Evolutionary conservation across 2,797 vertebrate species (phyloP).

Genomic region (Hoplostethus mediterraneus): DNA sequence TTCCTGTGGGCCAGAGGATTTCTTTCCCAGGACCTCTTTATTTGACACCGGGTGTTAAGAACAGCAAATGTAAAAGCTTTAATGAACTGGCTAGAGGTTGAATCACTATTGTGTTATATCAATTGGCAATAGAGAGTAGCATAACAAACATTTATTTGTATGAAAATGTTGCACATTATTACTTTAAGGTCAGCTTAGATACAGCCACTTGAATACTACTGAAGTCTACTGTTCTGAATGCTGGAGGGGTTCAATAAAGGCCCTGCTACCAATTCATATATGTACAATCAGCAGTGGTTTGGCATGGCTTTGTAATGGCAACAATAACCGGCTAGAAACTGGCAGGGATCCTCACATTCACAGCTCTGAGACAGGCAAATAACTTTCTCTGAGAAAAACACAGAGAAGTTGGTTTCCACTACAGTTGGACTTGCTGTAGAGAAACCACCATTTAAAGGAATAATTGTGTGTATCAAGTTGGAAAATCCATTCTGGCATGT

Average conservation of each 20-base stretch:
- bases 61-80: no score
- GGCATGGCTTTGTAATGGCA: slow-evolving; percentile 62
- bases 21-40: no score
- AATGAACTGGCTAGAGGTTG: neutral
- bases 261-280: slow-evolving; percentile 72
- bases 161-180: neutral
- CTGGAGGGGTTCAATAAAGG: slow-evolving; percentile 66
- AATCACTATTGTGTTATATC: neutral
- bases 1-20: no score
- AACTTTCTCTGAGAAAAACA: slow-evolving; percentile 46
- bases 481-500: neutral
- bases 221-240: slow-evolving; percentile 31
- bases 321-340: slow-evolving; percentile 73
- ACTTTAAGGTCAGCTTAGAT: neutral
- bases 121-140: neutral
- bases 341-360: slow-evolving; percentile 71
- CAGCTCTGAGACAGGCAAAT: slow-evolving; percentile 48
- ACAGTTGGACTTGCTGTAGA: neutral
- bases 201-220: neutral
- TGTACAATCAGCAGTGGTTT: slow-evolving; percentile 59
- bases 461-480: neutral
- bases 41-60: no score
- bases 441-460: neutral
- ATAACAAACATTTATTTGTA: neutral
- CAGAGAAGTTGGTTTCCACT: slow-evolving; percentile 11